Base-by-base conservation (phyloP, 2,113 vertebrate species). In the Aptenodytes forsteri region DNA sequence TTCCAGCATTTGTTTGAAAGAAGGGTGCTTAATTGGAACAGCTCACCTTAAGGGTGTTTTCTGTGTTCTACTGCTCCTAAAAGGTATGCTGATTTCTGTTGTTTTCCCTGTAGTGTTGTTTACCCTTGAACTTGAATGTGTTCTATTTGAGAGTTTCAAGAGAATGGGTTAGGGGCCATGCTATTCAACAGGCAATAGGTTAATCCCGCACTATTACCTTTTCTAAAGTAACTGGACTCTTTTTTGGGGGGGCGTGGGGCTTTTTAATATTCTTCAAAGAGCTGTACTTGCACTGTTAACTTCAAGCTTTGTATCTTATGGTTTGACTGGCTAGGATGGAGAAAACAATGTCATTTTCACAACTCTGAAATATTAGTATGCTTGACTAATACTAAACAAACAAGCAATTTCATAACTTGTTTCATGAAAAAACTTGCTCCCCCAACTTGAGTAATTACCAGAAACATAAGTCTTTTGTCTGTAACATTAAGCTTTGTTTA, bases 381-480 rank as follows among this genome's bases (percentile, higher is more conserved):
- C 36, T 94, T 96, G 83, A 58, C 66, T 90, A 52, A 75, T 49
- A 36, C 30, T 61, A 76, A 89, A 47, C 36, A 92, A 89, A 83
- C 34, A 54, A 92, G 67, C 23, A 64, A 61, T 83, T 91, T 69
- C 36, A 27, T 84, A 65, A 86, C 84, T 87, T 75, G 26, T 75
- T 90, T 96, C n/a, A 56, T 94, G 40, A 87, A 64, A 91, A 89
- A 67, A 50, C 56, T 90, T 87, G 40, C 40, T 95, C 49, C 44
- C 25, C 16, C 49, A 81, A 26, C 65, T 65, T 79, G 40, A 80
- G 27, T 56, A 94, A 93, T 97, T 89, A 87, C 47, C 52, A 93
- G 47, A 72, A 95, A 83, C 40, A 7, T 32, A 89, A 89, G 13
- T 89, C 11, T 82, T 82, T 93, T 94, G 44, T 72, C 56, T 67